These are phyloP conservation scores for Microplitis deprimator DNA, from an alignment of 2,888 invertebrate species.

Conservation along the genomic window DNA sequence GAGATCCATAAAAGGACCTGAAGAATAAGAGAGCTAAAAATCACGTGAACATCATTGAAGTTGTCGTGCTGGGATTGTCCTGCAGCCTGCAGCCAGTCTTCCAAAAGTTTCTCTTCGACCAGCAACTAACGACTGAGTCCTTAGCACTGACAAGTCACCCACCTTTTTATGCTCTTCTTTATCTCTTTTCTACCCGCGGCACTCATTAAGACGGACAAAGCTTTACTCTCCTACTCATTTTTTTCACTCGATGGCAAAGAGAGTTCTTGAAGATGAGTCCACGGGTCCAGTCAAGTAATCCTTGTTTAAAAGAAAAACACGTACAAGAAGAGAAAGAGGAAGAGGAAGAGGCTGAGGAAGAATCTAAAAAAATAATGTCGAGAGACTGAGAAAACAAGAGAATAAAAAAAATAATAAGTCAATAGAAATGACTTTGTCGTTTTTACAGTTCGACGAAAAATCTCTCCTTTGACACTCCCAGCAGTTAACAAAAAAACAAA, in stretches of 20 bases:
- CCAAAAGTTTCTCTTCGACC: slow-evolving; percentile 3
- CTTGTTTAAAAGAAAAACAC: slow-evolving; percentile 29
- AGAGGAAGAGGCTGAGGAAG: background rate
- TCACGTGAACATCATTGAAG: background rate
- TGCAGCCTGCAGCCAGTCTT: background rate
- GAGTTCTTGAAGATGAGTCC: slow-evolving; percentile 32
- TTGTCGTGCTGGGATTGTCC: background rate
- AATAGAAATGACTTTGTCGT: slow-evolving; percentile 40
- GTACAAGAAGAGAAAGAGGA: slow-evolving; percentile 25
- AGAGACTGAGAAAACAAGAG: slow-evolving; percentile 6
- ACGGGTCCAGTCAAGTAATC: slow-evolving; percentile 45
- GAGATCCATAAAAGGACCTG: background rate
- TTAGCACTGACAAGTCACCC: slow-evolving; percentile 44
- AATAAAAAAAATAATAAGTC: slow-evolving; percentile 3
- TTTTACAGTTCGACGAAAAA: slow-evolving; percentile 33
- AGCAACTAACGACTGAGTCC: slow-evolving; percentile 56
- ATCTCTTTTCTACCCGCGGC: slow-evolving; percentile 38
- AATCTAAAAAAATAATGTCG: background rate
- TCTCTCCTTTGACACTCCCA: slow-evolving; percentile 4
- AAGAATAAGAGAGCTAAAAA: background rate
- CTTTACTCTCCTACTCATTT: slow-evolving; percentile 37
- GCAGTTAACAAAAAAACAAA: background rate
- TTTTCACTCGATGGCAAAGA: slow-evolving; percentile 45
- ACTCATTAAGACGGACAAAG: slow-evolving; percentile 60
- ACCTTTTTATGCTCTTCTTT: background rate